phyloP scores from a whole-genome alignment of 2,888 invertebrate species.

The Tiliacea citrago region DNA sequence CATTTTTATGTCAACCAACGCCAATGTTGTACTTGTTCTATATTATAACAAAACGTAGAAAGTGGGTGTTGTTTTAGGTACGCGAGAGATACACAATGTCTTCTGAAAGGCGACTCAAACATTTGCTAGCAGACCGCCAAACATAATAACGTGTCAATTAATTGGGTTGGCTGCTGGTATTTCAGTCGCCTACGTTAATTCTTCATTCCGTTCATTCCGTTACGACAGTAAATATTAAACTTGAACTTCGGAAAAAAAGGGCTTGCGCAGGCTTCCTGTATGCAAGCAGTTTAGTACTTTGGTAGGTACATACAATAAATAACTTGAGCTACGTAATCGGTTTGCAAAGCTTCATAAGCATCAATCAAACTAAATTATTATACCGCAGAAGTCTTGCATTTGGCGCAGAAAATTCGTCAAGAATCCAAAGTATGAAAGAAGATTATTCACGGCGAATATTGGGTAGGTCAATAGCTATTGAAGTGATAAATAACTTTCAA shows the following conservation, averaged over 20 bases:
- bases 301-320: neutral
- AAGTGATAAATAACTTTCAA: too few species aligned
- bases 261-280: neutral
- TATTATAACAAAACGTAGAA: constrained; percentile 9
- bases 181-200: neutral
- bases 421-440: neutral
- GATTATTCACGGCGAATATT: neutral
- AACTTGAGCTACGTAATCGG: neutral
- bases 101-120: neutral
- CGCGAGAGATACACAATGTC: neutral
- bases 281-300: neutral
- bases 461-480: too few species aligned
- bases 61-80: constrained; percentile 17
- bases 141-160: neutral
- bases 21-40: constrained; percentile 8
- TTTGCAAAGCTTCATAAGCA: neutral
- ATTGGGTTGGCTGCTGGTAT: neutral
- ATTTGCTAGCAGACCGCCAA: neutral
- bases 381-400: neutral
- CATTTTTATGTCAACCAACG: constrained; percentile 38
- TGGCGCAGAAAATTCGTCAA: neutral
- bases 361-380: neutral
- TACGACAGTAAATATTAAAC: neutral
- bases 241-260: too few species aligned
- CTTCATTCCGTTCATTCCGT: neutral